Evolutionary conservation across 2,888 invertebrate genomes (phyloP), one percentile per base, ranked within the genome.

Genomic region (Chymomyza caudatula): DNA sequence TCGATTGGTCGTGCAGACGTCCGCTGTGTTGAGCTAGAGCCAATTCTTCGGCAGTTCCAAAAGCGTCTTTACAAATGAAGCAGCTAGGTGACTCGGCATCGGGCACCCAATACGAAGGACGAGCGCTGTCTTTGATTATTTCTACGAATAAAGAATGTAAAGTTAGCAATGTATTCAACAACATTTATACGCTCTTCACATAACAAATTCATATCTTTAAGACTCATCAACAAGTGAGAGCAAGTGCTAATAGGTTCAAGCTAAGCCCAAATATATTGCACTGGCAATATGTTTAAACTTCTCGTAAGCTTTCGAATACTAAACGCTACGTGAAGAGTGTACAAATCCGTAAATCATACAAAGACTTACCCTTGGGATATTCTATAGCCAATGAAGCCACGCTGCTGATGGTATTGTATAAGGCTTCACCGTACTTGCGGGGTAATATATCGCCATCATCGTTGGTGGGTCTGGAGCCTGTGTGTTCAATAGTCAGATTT

Each of bases 101-200:
- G 0, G 96, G 95, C 37, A 94, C 92, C 96, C 96, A 96, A 88
- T 96, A 96, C 0, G 93, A 90, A 0, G 96, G 96, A 44, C 95
- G 91, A 4, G 94, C 95, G 3, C 94, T 92, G 73, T 95, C 95
- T 88, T 95, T 96, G 54, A 96, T 93, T 53, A 94, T 89, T 58
- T 92, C 93, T 93, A 60, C 1, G n/a, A 44, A 20, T 3, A 20
- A 57, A 6, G 15, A 44, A 29, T 22, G 17, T 19, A 17, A 44
- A 20, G 5, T 23, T 22, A 2, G n/a, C 8, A 22, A 13, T 17
- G 8, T 55, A 11, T 15, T 5, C 3, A 49, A 54, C 19, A 25
- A 1, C n/a, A 4, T 8, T 17, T 53, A 8, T 3, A 4, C 37
- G 22, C 11, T 19, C 49, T 15, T 20, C 15, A 13, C 5, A 11